Conservation (phyloP, 1,140 invertebrate genomes). For the honey bee (Apis mellifera) region DNA sequence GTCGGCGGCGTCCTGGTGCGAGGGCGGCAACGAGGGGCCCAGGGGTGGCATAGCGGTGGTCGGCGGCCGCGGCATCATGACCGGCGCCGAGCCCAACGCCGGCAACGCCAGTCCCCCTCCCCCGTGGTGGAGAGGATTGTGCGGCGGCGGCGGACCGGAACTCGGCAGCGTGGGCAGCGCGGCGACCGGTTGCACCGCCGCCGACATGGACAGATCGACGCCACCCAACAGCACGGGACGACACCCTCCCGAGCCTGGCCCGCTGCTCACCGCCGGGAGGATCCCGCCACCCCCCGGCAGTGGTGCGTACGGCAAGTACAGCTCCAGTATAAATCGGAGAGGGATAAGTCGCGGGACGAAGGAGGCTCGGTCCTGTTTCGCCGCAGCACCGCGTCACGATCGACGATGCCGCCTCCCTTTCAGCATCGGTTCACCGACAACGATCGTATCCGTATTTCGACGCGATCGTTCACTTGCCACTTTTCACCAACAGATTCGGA, state of each 20-base stretch:
- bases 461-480: not conserved
- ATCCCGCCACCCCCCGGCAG: constrained; percentile 79
- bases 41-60: constrained; percentile 77
- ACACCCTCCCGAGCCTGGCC: constrained; percentile 65
- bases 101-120: constrained; percentile 75
- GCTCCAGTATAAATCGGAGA: constrained; percentile 77
- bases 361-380: too few relatives aligned
- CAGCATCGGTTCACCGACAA: not conserved
- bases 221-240: constrained; percentile 72
- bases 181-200: constrained; percentile 70
- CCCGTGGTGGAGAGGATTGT: constrained; percentile 68
- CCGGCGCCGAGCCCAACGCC: constrained; percentile 76
- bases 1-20: constrained; percentile 74
- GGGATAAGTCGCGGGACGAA: not conserved
- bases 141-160: constrained; percentile 60
- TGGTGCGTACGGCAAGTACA: constrained; percentile 80
- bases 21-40: constrained; percentile 72
- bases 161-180: constrained; percentile 55
- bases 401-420: not conserved
- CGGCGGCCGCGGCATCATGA: constrained; percentile 82
- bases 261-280: constrained; percentile 78
- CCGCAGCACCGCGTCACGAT: not conserved
- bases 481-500: not conserved
- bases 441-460: too few relatives aligned
- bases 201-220: constrained; percentile 79